Conservation (phyloP, 1,140 invertebrate species). For the Ceratina japonica region DNA sequence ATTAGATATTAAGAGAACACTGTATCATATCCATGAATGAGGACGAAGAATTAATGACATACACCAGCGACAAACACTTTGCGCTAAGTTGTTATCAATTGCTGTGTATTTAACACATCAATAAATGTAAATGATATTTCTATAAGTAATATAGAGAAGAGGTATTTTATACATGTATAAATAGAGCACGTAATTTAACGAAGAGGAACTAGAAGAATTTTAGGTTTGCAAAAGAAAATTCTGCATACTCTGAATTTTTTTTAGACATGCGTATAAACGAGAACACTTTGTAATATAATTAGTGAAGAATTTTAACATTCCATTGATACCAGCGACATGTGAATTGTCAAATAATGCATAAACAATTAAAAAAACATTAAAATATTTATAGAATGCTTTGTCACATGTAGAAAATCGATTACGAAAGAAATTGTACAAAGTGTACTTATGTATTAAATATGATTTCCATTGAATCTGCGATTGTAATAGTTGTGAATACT, state of each 20-base stretch:
- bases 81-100: neutral
- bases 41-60: neutral
- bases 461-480: neutral
- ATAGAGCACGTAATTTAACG: neutral
- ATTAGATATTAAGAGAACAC: neutral
- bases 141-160: neutral
- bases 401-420: neutral
- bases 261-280: neutral
- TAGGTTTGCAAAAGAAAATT: neutral
- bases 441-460: slow-evolving; percentile 26
- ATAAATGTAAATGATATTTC: slow-evolving; percentile 8
- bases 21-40: slow-evolving; percentile 13
- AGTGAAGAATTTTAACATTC: slow-evolving; percentile 8
- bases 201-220: neutral
- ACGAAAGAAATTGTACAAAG: slow-evolving; percentile 20
- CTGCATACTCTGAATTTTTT: neutral
- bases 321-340: neutral
- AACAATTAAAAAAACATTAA: neutral
- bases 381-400: slow-evolving; percentile 2
- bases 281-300: neutral
- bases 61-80: neutral
- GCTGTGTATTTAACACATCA: neutral
- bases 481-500: neutral
- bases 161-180: slow-evolving; percentile 9
- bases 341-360: neutral